phyloP scores from a whole-genome alignment of 2,113 vertebrate species.

The Aspiorhynchus laticeps region DNA sequence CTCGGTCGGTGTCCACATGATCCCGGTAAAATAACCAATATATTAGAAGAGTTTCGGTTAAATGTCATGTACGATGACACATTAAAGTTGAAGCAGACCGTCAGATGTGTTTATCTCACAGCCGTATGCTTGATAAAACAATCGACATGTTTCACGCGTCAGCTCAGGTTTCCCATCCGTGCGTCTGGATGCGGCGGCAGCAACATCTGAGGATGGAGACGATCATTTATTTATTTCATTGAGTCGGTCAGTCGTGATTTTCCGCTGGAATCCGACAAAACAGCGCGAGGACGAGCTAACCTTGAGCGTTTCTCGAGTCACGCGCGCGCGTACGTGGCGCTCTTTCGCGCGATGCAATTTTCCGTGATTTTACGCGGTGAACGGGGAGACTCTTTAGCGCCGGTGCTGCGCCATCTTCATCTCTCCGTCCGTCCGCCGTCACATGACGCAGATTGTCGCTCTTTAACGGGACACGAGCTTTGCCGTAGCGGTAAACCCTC shows the following conservation, averaged over 20 bases:
- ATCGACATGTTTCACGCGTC: background rate
- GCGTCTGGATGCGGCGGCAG: constrained; percentile 32
- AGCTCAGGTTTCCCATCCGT: constrained; percentile 26
- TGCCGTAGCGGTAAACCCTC: background rate
- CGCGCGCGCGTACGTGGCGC: too few species aligned
- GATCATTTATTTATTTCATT: constrained; percentile 42
- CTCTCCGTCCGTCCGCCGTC: constrained; percentile 52
- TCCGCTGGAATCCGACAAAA: background rate
- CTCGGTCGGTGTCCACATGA: constrained; percentile 80
- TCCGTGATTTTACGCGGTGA: constrained; percentile 8
- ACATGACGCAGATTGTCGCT: constrained; percentile 56
- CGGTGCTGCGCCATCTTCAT: constrained; percentile 60
- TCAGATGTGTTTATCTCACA: constrained; percentile 1
- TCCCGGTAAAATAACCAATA: constrained; percentile 55
- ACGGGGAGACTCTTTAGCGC: constrained; percentile 44
- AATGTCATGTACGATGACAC: constrained; percentile 74
- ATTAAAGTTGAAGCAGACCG: constrained; percentile 35
- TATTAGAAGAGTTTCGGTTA: constrained; percentile 50
- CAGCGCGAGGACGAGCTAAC: constrained; percentile 5
- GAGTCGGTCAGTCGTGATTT: constrained; percentile 18
- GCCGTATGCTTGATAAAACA: background rate
- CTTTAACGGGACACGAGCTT: constrained; percentile 32
- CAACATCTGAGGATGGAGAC: constrained; percentile 38
- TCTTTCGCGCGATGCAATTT: too few species aligned
- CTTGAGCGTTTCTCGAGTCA: background rate